Evolutionary conservation across 2,888 invertebrate genomes (phyloP).

Genomic region (Barypeithes pellucidus): DNA sequence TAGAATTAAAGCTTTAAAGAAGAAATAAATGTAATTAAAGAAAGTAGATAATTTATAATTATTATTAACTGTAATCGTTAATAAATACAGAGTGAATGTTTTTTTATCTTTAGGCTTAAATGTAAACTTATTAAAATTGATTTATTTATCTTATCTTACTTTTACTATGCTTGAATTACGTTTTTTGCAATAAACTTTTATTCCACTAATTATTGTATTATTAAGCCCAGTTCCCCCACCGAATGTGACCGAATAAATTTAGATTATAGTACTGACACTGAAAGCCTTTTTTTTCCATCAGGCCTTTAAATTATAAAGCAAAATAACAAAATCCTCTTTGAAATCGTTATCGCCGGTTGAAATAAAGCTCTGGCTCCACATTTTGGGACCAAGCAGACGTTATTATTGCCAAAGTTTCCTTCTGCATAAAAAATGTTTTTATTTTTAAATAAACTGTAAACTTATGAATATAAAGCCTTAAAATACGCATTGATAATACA

Average conservation of each 20-base stretch:
- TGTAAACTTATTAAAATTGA: not conserved
- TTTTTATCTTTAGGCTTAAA: not conserved
- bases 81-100: not conserved
- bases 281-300: too few relatives aligned
- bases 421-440: not conserved
- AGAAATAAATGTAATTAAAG: constrained; percentile 66
- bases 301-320: too few relatives aligned
- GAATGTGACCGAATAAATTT: too few relatives aligned
- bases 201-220: not conserved
- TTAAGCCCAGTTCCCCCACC: not conserved
- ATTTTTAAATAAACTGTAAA: not conserved
- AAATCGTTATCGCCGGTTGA: too few relatives aligned
- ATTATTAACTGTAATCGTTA: not conserved
- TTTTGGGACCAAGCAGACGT: too few relatives aligned
- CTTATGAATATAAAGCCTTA: not conserved
- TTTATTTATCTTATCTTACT: not conserved
- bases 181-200: constrained; percentile 23
- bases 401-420: too few relatives aligned
- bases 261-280: too few relatives aligned
- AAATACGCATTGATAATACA: not conserved
- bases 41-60: not conserved
- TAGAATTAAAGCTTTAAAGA: constrained; percentile 77
- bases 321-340: too few relatives aligned
- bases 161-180: constrained; percentile 3
- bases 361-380: too few relatives aligned